A percentile compares a stretch with the other conserved stretches of the same genome.
Evolutionary conservation across 2,797 vertebrate genomes (phyloP).

Genomic region (Anisognathus igniventris): DNA sequence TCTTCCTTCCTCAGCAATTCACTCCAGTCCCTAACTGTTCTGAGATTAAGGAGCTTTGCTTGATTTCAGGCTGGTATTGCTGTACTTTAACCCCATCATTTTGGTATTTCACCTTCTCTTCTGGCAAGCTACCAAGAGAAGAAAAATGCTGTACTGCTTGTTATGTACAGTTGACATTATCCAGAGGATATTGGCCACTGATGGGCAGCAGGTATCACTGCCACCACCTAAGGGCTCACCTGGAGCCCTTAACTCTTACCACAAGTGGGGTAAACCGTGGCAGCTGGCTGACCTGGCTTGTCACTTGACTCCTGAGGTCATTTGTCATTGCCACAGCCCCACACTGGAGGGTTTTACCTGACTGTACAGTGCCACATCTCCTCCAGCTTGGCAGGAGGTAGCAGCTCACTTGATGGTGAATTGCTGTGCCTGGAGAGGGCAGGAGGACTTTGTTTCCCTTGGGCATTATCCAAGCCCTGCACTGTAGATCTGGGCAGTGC

Average conservation of each 20-base stretch:
- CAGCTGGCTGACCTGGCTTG: accelerated
- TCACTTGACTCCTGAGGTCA: accelerated
- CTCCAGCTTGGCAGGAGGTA: neutral
- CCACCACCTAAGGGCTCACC: neutral
- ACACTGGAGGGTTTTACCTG: accelerated
- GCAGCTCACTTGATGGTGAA: accelerated
- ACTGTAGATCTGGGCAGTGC: neutral
- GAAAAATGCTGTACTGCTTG: neutral
- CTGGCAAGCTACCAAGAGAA: neutral
- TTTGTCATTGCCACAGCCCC: neutral
- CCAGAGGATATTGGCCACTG: neutral
- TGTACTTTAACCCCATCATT: neutral
- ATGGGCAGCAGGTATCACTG: neutral
- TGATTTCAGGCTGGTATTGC: neutral
- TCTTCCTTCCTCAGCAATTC: neutral
- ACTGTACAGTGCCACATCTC: neutral
- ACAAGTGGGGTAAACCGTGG: accelerated
- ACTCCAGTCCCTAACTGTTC: neutral
- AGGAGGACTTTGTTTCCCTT: neutral
- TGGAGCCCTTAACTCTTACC: neutral
- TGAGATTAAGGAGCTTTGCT: neutral
- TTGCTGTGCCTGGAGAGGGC: neutral
- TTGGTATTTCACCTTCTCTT: neutral
- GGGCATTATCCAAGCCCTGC: neutral
- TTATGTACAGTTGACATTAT: neutral